Conservation (phyloP, 2,797 vertebrate genomes). For the Tadarida brasiliensis region DNA sequence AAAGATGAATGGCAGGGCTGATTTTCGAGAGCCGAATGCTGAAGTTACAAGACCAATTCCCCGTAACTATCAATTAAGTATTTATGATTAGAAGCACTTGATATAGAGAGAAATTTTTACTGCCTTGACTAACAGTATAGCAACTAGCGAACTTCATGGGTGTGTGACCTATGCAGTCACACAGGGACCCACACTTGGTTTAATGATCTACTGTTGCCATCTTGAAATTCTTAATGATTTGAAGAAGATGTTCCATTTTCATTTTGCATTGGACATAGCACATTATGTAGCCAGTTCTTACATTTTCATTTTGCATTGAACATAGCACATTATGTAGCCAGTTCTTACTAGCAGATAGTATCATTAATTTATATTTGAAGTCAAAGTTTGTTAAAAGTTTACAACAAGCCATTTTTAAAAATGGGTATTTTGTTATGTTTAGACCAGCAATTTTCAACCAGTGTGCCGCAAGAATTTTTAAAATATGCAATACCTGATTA, state of each 20-base stretch:
- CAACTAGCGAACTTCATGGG: not conserved
- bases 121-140: constrained; percentile 30
- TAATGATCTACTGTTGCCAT: not conserved
- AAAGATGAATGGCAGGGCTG: constrained; percentile 80
- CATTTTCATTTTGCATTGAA: not conserved
- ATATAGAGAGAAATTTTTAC: not conserved
- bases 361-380: constrained; percentile 54
- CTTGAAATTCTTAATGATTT: constrained; percentile 56
- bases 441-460: not conserved
- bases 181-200: not conserved
- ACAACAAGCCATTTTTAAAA: not conserved
- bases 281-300: not conserved
- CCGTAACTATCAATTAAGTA: constrained; percentile 75
- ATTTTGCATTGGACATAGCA: not conserved
- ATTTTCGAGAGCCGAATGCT: constrained; percentile 79
- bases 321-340: not conserved
- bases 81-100: constrained; percentile 64
- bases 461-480: not conserved
- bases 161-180: not conserved
- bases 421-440: constrained; percentile 51
- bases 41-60: constrained; percentile 81
- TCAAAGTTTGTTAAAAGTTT: constrained; percentile 16
- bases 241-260: not conserved
- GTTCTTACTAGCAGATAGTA: not conserved
- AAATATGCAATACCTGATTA: not conserved